Conservation (phyloP, 1,140 invertebrate species). For the Pararge aegeria region DNA sequence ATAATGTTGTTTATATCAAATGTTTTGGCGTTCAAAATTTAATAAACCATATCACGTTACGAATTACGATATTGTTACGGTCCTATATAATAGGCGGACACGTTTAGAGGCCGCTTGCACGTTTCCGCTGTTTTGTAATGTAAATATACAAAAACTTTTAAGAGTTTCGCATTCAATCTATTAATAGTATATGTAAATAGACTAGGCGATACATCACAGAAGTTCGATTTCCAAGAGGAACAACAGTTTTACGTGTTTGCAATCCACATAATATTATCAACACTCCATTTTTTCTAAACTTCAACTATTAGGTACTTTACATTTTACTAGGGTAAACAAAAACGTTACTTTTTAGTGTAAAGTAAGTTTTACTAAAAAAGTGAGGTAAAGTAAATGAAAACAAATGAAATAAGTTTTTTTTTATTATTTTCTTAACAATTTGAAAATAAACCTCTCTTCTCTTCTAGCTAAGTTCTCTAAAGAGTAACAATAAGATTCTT, state of each 20-base stretch:
- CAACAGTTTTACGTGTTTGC: neutral
- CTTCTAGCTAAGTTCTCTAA: no score
- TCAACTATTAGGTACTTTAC: no score
- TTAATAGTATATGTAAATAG: neutral
- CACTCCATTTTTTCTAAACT: no score
- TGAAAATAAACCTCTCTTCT: no score
- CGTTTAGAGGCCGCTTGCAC: constrained; percentile 10
- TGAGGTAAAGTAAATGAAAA: no score
- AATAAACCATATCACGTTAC: neutral
- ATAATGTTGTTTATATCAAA: neutral
- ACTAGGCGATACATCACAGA: neutral
- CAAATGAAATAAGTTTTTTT: no score
- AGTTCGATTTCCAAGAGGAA: neutral
- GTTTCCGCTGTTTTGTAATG: constrained; percentile 14
- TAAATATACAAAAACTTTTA: constrained; percentile 7
- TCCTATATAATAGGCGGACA: constrained; percentile 2
- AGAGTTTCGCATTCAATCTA: neutral
- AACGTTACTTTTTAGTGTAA: no score
- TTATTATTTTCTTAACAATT: no score
- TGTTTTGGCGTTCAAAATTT: neutral
- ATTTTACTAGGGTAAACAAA: no score
- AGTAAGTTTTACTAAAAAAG: no score
- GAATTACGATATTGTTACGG: constrained; percentile 12
- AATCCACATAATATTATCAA: neutral
- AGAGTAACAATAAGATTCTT: no score